A percentile compares a stretch with the other conserved stretches of the same genome.
Conservation (phyloP, 2,797 vertebrate genomes). For the Labeo calbasu region DNA sequence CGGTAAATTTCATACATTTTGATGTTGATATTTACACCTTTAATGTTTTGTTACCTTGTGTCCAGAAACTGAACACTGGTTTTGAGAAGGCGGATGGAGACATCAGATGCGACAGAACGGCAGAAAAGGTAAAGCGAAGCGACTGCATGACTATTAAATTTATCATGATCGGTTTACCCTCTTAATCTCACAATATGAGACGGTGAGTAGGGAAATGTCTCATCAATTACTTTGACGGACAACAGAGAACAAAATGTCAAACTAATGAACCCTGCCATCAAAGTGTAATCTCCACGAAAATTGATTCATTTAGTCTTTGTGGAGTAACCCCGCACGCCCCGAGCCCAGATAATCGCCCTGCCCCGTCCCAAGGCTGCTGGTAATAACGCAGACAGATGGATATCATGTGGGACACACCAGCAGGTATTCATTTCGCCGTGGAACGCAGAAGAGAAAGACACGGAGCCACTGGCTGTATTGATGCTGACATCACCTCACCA, state of each 20-base stretch:
- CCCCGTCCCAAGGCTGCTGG: slow-evolving; percentile 37
- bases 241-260: slow-evolving; percentile 56
- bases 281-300: slow-evolving; percentile 41
- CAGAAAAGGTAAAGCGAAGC: slow-evolving; percentile 17
- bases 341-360: slow-evolving; percentile 45
- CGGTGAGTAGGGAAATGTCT: slow-evolving; percentile 38
- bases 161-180: slow-evolving; percentile 44
- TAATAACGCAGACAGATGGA: slow-evolving; percentile 53
- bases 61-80: background rate
- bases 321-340: slow-evolving; percentile 35
- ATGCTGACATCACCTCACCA: slow-evolving; percentile 76
- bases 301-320: slow-evolving; percentile 52
- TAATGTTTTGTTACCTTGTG: background rate
- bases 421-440: slow-evolving; percentile 46
- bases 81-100: slow-evolving; percentile 13
- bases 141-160: slow-evolving; percentile 37
- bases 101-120: background rate
- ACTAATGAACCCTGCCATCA: slow-evolving; percentile 56
- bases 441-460: slow-evolving; percentile 54
- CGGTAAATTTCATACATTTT: background rate
- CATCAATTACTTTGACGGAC: slow-evolving; percentile 49
- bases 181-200: slow-evolving; percentile 41
- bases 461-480: slow-evolving; percentile 69
- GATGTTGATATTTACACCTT: background rate
- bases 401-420: slow-evolving; percentile 59